Percentiles rank a stretch among this genome's conserved stretches.
Conservation (phyloP, 1,140 invertebrate species). For the Drosophila erecta region DNA sequence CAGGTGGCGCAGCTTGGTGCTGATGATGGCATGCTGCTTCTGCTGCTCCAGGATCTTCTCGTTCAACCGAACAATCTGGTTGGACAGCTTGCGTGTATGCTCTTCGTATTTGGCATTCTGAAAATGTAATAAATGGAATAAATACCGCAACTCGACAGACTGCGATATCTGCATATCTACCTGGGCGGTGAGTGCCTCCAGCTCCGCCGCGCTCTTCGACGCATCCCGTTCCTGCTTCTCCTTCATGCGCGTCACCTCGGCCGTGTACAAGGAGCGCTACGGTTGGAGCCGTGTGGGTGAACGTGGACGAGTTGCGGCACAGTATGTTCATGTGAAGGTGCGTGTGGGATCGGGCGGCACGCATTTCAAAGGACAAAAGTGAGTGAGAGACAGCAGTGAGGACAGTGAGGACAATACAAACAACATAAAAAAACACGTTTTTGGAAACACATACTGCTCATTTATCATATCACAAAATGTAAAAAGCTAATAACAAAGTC, state of each 20-base stretch:
- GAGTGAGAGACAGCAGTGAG: slow-evolving; percentile 30
- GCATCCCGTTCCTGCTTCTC: slow-evolving; percentile 82
- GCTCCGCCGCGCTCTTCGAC: slow-evolving; percentile 39
- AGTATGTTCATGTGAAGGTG: background rate
- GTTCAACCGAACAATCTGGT: slow-evolving; percentile 77
- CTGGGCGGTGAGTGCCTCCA: slow-evolving; percentile 58
- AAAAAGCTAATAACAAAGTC: slow-evolving; percentile 2
- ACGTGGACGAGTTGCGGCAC: slow-evolving; percentile 1
- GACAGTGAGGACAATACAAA: slow-evolving; percentile 11
- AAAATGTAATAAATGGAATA: background rate
- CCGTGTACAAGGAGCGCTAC: slow-evolving; percentile 84
- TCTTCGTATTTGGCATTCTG: slow-evolving; percentile 78
- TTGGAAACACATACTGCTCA: background rate
- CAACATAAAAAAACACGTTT: background rate
- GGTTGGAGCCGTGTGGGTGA: slow-evolving; percentile 7
- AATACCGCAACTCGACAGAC: background rate
- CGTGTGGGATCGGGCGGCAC: background rate
- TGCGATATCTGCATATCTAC: slow-evolving; percentile 41
- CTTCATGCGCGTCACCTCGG: slow-evolving; percentile 85
- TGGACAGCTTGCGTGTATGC: slow-evolving; percentile 72
- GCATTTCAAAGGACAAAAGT: background rate
- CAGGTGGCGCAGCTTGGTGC: slow-evolving; percentile 71
- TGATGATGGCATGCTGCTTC: slow-evolving; percentile 71
- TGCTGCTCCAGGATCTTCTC: slow-evolving; percentile 75
- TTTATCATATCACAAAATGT: slow-evolving; percentile 1